phyloP scores from a whole-genome alignment of 2,888 invertebrate species.

The Heliothis peltigera region DNA sequence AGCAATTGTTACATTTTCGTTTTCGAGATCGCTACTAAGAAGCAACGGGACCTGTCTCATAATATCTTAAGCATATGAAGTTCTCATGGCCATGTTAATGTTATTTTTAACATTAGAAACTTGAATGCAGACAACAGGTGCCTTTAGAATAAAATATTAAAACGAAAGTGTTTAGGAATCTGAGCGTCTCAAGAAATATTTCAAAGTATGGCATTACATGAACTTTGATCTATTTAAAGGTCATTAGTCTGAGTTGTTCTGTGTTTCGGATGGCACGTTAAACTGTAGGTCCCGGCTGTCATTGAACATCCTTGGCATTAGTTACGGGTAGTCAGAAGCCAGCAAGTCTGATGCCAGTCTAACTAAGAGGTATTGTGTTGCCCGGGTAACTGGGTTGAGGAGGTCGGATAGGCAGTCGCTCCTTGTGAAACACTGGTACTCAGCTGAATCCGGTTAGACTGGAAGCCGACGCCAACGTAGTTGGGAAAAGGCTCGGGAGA shows the following conservation, averaged over 20 bases:
- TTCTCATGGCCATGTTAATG: conserved; percentile 44
- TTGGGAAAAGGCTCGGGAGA: too few species aligned
- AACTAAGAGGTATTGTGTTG: too few species aligned
- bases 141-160: background rate
- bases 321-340: too few species aligned
- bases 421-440: too few species aligned
- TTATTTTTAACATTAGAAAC: conserved; percentile 43
- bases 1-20: background rate
- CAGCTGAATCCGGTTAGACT: too few species aligned
- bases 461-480: too few species aligned
- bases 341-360: too few species aligned
- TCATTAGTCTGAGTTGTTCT: background rate
- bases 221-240: background rate
- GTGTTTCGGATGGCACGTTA: background rate
- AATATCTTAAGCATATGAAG: conserved; percentile 29
- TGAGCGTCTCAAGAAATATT: background rate
- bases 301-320: too few species aligned
- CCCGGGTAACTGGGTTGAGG: too few species aligned
- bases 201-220: background rate
- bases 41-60: background rate
- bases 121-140: conserved; percentile 20
- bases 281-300: too few species aligned
- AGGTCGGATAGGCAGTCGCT: too few species aligned
- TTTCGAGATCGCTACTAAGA: conserved; percentile 15
- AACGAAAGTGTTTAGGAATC: conserved; percentile 5